These are phyloP conservation scores for Digitonthophagus gazella DNA, from an alignment of 2,888 invertebrate genomes.

Conservation along the genomic window DNA sequence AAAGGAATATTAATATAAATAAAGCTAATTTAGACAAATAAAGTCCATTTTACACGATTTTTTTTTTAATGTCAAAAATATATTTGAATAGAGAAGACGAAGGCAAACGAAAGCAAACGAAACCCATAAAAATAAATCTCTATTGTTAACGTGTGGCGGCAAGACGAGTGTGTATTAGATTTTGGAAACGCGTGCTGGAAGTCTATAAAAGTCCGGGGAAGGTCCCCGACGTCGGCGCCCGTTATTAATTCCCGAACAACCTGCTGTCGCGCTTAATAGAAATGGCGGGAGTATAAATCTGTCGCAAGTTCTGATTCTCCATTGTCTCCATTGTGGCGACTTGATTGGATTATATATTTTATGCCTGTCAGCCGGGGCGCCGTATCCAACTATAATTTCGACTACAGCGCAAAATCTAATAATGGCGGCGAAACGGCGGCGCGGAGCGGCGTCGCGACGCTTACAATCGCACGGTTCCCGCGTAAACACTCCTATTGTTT, in stretches of 20 bases:
- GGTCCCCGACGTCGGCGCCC: constrained; percentile 18
- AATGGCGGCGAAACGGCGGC: constrained; percentile 12
- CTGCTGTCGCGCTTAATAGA: constrained; percentile 34
- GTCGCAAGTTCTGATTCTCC: constrained; percentile 48
- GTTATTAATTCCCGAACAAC: constrained; percentile 33
- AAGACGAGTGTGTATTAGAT: neutral
- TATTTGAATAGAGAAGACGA: too few relatives aligned
- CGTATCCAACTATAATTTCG: constrained; percentile 27
- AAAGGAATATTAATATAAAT: too few relatives aligned
- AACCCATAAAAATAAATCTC: neutral
- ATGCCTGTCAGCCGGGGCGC: constrained; percentile 37
- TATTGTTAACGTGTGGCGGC: constrained; percentile 1
- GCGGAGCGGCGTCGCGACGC: neutral
- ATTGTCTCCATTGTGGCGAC: constrained; percentile 49
- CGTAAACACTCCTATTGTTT: constrained; percentile 5
- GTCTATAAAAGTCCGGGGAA: constrained; percentile 32
- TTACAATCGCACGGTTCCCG: neutral
- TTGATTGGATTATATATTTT: constrained; percentile 49
- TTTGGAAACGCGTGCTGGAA: constrained; percentile 32
- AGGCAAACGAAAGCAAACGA: too few relatives aligned
- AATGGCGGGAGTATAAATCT: constrained; percentile 45
- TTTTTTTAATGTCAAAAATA: too few relatives aligned
- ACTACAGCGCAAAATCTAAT: constrained; percentile 26
- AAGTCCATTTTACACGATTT: neutral
- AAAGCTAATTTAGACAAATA: too few relatives aligned